Evolutionary conservation across 2,113 vertebrate genomes (phyloP).

Genomic region (Gulo gulo): DNA sequence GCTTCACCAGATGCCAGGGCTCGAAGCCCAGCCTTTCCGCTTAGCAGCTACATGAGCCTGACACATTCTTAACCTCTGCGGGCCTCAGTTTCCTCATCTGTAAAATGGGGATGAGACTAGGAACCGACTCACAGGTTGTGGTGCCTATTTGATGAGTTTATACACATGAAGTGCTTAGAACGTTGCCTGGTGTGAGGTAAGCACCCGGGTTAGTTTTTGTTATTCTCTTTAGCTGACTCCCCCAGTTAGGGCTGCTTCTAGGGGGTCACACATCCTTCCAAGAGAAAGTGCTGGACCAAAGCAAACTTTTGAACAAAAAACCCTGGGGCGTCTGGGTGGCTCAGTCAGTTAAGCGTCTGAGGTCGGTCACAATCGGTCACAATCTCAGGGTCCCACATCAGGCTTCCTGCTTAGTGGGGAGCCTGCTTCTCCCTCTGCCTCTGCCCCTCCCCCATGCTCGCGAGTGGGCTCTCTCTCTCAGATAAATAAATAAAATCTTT

Average conservation of each 20-base stretch:
- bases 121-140: neutral
- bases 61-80: neutral
- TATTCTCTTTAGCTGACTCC: neutral
- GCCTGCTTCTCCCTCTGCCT: no score
- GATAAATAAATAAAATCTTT: no score
- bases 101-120: neutral
- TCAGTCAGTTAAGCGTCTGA: no score
- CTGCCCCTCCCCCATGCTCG: no score
- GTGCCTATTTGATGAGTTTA: neutral
- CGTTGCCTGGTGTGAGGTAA: neutral
- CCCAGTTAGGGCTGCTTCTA: neutral
- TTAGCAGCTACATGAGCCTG: neutral
- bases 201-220: rapidly evolving
- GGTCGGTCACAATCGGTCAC: no score
- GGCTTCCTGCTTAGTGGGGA: no score
- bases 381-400: no score
- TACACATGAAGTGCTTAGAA: neutral
- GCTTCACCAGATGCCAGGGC: no score
- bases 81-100: neutral
- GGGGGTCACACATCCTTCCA: neutral
- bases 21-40: neutral
- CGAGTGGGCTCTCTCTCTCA: no score
- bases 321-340: neutral
- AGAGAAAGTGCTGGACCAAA: neutral
- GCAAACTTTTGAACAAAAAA: neutral